Evolutionary conservation across 2,888 invertebrate genomes (phyloP), one percentile per base, ranked within the genome.

Genomic region (Synanthedon vespiformis): DNA sequence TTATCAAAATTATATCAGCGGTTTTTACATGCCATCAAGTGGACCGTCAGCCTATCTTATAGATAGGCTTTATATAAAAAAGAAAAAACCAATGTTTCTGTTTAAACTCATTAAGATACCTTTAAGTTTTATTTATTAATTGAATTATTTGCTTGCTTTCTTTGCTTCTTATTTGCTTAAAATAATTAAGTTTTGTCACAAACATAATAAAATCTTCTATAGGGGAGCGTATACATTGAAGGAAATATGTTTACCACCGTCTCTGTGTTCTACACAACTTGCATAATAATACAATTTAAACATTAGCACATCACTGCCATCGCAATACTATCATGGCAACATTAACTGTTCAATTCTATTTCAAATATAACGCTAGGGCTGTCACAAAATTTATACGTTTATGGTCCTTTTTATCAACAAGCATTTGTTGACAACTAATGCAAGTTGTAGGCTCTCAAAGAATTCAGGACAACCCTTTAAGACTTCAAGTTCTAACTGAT

Each of bases 161-260:
- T 22, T 4, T 22, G 1, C 1, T 22, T 22, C 6, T 34, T 51
- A 49, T 40, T 40, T 51, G 48, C 44, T 51, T 51, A 55, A 49
- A 40, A 40, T 51, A 47, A 55, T 53, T 44, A 51, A 51, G 53
- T 55, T 52, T 53, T 51, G 18, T 51, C 47, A 40, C 18, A 16
- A 50, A 53, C 50, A 50, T 49, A 52, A 49, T 49, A 52, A 49
- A 49, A 52, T 52, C 52, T 50, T 44, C 34, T 44, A 22, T 49
- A 50, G 22, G 52, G 34, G n/a, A 40, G 52, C 44, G 40, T 40
- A 49, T 51, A 41, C 22, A 41, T 44, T 51, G 22, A n/a, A 27
- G 51, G 22, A n/a, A 40, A 51, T 40, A 44, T 51, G 51, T 44
- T 51, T 12, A 49, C 27, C 27, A n/a, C 34, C 13, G 44, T 44